Base-by-base conservation (phyloP, 2,113 vertebrate genomes). In the Tamias sibiricus region DNA sequence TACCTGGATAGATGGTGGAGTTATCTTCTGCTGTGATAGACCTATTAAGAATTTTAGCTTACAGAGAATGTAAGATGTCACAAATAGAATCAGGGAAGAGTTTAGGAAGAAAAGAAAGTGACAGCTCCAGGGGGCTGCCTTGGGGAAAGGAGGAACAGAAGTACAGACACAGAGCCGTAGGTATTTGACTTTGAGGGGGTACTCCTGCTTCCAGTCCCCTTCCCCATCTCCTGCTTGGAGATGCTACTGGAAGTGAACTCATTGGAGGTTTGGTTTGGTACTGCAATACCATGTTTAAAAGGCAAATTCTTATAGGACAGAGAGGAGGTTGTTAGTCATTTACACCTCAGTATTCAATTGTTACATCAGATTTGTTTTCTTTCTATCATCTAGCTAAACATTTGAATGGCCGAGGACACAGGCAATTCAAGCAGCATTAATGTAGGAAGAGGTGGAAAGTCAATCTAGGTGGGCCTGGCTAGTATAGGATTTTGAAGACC, bases 51-150 rank as follows among this genome's bases (percentile, higher is more conserved):
- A 12, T 75, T 47, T 32, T 83, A 88, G 24, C 91, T 93, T 94
- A 42, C 44, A 49, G 42, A 84, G 40, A 84, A 40, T 68, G 4
- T 88, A 40, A 90, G 69, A 93, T 76, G 30, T 94, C 68, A 91
- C n/a, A 95, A 64, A 74, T 71, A 89, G 89, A 94, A 93, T 24
- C 30, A 81, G 47, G 37, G 52, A 62, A 96, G 89, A 93, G 87
- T 62, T 87, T 89, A 64, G 59, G 66, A 96, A 94, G 82, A 59
- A 49, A 90, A 96, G 76, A 96, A 47, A 94, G 4, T 10, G 62
- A 88, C 19, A 85, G 59, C 59, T 54, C 75, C 80, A 37, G 84
- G 72, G 47, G 71, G 35, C 37, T 95, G 62, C 37, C 52, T 62
- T 59, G 52, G 22, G 17, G 24, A 85, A 26, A 66, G 12, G 32